Conservation (phyloP, 2,797 vertebrate species). For the Peromyscus nudipes region DNA sequence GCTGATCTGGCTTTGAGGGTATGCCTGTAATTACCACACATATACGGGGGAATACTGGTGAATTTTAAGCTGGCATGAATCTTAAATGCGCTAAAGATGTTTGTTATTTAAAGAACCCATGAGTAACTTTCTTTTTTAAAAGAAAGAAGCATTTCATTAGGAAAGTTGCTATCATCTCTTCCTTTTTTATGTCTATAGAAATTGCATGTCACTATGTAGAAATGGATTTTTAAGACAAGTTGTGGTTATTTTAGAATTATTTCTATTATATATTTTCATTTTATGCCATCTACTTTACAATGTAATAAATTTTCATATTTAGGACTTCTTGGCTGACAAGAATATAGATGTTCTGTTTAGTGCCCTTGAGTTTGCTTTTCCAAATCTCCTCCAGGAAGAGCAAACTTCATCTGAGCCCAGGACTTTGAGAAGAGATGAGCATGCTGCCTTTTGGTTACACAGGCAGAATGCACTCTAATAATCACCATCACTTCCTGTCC, state of each 20-base stretch:
- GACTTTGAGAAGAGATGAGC: background rate
- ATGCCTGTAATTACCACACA: constrained; percentile 9
- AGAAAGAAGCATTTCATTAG: constrained; percentile 57
- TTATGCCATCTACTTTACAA: background rate
- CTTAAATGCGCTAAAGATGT: constrained; percentile 38
- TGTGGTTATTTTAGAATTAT: constrained; percentile 34
- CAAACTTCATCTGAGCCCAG: accelerated
- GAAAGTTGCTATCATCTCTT: background rate
- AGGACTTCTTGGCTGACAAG: background rate
- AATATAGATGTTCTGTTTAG: background rate
- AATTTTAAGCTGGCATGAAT: constrained; percentile 51
- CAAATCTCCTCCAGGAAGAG: background rate
- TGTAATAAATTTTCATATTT: constrained; percentile 8
- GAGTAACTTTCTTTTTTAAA: constrained; percentile 56
- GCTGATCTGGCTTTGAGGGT: background rate
- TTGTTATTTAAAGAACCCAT: constrained; percentile 64
- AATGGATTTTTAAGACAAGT: constrained; percentile 27
- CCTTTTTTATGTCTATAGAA: background rate
- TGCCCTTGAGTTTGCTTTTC: background rate
- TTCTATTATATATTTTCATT: constrained; percentile 19
- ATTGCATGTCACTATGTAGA: constrained; percentile 33
- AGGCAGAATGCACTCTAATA: background rate
- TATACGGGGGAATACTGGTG: constrained; percentile 19
- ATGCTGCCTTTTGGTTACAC: background rate
- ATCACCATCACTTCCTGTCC: no score